phyloP scores from a whole-genome alignment of 2,113 vertebrate genomes.

The Platysternon megacephalum region DNA sequence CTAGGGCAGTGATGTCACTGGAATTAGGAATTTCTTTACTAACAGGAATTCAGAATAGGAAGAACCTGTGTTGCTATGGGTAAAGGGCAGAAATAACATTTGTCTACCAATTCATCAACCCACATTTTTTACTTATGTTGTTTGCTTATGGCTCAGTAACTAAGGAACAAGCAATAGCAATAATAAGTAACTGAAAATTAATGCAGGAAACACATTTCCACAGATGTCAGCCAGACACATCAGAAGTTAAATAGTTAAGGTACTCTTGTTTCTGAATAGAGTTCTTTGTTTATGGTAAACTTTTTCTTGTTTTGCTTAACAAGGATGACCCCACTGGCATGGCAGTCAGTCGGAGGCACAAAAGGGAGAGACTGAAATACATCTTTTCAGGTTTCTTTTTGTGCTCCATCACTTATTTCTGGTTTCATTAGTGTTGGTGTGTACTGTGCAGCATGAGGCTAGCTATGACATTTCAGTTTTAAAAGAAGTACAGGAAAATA shows the following conservation, averaged over 20 bases:
- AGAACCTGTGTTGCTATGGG: neutral
- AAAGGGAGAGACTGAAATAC: neutral
- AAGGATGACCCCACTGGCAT: neutral
- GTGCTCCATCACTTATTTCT: neutral
- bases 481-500: neutral
- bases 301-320: neutral
- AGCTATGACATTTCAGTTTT: neutral
- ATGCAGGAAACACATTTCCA: conserved; percentile 42
- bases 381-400: neutral
- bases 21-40: conserved; percentile 19
- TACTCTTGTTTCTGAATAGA: neutral
- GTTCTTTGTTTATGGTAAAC: conserved; percentile 16
- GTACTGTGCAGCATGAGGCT: neutral
- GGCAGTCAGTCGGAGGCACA: neutral
- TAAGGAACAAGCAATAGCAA: conserved; percentile 16
- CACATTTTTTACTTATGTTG: conserved; percentile 42
- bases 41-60: neutral
- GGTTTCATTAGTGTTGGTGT: neutral
- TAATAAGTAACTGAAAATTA: conserved; percentile 35
- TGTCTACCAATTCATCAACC: neutral
- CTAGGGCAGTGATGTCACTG: neutral
- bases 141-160: conserved; percentile 53
- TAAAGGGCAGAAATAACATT: conserved; percentile 9
- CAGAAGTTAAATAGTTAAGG: conserved; percentile 52
- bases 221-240: conserved; percentile 27